Conservation (phyloP, 2,797 vertebrate species). For the Chloroceryle inda region DNA sequence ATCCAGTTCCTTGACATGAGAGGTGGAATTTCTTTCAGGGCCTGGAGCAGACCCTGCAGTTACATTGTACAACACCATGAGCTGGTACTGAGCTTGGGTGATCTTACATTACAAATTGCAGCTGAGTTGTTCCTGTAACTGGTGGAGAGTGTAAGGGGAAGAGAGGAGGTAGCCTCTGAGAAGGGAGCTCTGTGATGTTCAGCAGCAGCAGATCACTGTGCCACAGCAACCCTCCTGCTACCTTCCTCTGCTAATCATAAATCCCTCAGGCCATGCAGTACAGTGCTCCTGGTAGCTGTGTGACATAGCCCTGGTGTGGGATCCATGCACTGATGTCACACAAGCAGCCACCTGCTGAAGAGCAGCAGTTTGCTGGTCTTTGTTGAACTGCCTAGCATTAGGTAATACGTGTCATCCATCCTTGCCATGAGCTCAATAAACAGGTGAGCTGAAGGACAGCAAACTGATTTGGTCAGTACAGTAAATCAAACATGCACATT, state of each 20-base stretch:
- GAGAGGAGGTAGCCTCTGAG: not conserved
- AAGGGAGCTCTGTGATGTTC: not conserved
- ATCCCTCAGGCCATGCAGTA: not conserved
- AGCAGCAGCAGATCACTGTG: not conserved
- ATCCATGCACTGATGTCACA: accelerated
- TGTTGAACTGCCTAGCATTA: not conserved
- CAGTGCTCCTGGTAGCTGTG: not conserved
- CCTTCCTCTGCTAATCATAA: not conserved
- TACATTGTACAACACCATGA: not conserved
- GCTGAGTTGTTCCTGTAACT: not conserved
- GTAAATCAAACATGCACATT: not conserved
- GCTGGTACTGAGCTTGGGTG: not conserved
- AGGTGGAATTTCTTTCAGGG: not conserved
- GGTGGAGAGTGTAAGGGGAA: not conserved
- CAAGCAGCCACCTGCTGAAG: not conserved
- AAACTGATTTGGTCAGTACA: not conserved
- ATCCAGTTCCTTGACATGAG: not conserved
- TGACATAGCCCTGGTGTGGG: not conserved
- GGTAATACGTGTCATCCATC: not conserved
- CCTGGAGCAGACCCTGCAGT: not conserved
- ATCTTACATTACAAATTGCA: not conserved
- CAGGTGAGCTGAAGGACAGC: not conserved
- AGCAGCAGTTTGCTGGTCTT: not conserved
- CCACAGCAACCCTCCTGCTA: not conserved
- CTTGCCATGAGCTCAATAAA: not conserved